Conservation (phyloP, 1,140 invertebrate genomes). For the Helicoverpa armigera region DNA sequence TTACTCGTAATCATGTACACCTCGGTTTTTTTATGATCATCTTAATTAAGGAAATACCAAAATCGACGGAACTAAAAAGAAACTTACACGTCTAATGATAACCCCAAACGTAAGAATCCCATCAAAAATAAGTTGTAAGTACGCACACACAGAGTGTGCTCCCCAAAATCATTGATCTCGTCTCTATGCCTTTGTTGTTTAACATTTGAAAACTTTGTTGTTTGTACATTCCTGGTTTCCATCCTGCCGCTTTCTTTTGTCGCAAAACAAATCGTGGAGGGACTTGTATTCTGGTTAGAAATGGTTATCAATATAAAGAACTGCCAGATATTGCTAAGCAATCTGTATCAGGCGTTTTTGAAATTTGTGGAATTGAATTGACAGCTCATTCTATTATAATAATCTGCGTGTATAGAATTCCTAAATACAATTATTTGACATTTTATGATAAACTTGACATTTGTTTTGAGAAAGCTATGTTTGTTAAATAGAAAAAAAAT, state of each 20-base stretch:
- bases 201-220: no score
- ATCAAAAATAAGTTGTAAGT: not conserved
- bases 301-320: not conserved
- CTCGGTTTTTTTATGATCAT: slow-evolving; percentile 2
- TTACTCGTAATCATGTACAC: slow-evolving; percentile 34
- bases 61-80: slow-evolving; percentile 30
- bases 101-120: not conserved
- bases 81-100: not conserved
- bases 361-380: not conserved
- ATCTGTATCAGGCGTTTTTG: not conserved
- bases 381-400: not conserved
- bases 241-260: no score
- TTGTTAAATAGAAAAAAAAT: not conserved
- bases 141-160: not conserved
- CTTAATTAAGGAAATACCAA: slow-evolving; percentile 41
- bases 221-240: no score
- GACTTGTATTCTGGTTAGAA: not conserved
- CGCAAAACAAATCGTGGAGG: no score
- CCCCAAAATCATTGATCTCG: not conserved
- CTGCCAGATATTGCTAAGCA: not conserved
- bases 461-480: not conserved
- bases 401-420: not conserved
- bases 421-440: not conserved
- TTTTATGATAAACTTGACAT: not conserved
- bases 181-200: no score